These are phyloP conservation scores for Ichneumoninae sp. DNA, from an alignment of 2,888 invertebrate genomes.

Conservation along the genomic window DNA sequence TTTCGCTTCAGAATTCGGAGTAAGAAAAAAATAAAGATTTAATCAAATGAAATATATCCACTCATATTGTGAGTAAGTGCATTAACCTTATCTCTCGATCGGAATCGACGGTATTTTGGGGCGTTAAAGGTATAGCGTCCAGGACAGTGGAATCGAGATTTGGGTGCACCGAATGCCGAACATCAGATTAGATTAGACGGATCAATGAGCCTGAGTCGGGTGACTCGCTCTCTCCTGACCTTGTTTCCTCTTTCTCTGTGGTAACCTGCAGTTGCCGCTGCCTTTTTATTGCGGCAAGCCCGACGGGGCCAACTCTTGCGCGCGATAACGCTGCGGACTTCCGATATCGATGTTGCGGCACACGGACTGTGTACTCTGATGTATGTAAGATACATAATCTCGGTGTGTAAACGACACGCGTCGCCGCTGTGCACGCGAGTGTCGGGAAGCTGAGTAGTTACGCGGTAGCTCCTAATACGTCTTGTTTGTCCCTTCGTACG, in stretches of 20 bases:
- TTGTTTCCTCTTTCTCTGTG: conserved; percentile 40
- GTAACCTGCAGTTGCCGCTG: not conserved
- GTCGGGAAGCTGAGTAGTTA: conserved; percentile 25
- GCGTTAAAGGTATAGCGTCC: too few relatives aligned
- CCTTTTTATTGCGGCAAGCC: conserved; percentile 21
- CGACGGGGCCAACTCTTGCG: not conserved
- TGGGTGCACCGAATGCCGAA: conserved; percentile 21
- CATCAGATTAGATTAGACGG: conserved; percentile 53
- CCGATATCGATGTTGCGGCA: conserved; percentile 37
- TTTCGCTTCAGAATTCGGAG: too few relatives aligned
- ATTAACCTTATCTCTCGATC: too few relatives aligned
- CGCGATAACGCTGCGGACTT: conserved; percentile 43
- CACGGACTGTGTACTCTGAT: conserved; percentile 1
- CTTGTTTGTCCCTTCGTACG: not conserved
- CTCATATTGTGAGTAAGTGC: too few relatives aligned
- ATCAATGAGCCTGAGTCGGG: conserved; percentile 51
- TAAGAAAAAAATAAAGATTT: too few relatives aligned
- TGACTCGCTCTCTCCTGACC: conserved; percentile 44
- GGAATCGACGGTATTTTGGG: too few relatives aligned
- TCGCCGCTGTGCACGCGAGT: conserved; percentile 16
- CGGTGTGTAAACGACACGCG: conserved; percentile 13
- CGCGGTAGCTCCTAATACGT: conserved; percentile 19
- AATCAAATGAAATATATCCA: too few relatives aligned
- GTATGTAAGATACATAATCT: not conserved
- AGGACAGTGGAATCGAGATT: too few relatives aligned